Evolutionary conservation across 2,797 vertebrate genomes (phyloP), one percentile per base, ranked within the genome.

Genomic region (Gambelia wislizenii): DNA sequence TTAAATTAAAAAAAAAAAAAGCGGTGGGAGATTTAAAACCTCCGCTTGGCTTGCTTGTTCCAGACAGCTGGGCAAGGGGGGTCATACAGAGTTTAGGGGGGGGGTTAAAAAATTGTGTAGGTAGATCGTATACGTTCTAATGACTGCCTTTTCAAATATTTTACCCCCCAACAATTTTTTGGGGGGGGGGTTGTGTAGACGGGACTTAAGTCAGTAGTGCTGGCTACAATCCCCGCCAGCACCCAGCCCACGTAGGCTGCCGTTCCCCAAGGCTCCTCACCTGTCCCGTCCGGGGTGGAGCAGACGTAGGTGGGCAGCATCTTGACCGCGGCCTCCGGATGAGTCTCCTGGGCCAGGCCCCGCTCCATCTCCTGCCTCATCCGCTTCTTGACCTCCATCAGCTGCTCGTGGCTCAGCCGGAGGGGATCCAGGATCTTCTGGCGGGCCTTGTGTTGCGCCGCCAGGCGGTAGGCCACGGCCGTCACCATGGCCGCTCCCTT

Each of bases 401-500:
- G 97, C 95, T 99, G 98, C 85, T 98, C 96, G 0, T 69, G 97
- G 95, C 96, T 98, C 92, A 99, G 95, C 10, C 97, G 97, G 59
- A 99, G 95, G 0, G 96, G 90, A 88, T 98, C 97, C 16, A 99
- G 96, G 30, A 97, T 97, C 54, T 95, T 94, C 97, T 99, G 98
- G 0, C 98, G 97, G 61, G 98, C 97, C 2, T 97, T 96, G 3
- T 98, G 97, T 84, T 99, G 99, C 47, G 98, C 97, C 0, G 97
- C 98, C 87, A 99, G 96, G 1, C 99, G 97, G 92, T 98, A 97
- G 1, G 99, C 99, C 91, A 99, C 99, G 0, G 99, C 99, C 0
- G 99, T 99, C 91, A 99, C 99, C 99, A 99, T 99, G 90, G 99
- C 99, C 0, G 99, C 98, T 0, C 99, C 99, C 89, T 99, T 99